Conservation (phyloP, 2,888 invertebrate genomes). For the Callyntrura guangdongensis region DNA sequence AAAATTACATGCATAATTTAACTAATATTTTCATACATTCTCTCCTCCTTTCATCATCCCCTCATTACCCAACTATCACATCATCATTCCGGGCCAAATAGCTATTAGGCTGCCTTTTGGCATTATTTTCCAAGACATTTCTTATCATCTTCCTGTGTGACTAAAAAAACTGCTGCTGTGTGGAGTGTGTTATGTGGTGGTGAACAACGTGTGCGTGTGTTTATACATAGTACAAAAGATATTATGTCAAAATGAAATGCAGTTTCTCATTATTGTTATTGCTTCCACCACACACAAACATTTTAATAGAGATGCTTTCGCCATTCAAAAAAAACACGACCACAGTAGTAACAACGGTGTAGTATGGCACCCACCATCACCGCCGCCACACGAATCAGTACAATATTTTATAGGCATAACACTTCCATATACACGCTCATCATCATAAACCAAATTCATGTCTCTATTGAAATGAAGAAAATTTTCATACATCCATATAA, state of each 20-base stretch:
- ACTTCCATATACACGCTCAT: background rate
- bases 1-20: conserved; percentile 36
- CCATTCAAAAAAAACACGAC: conserved; percentile 53
- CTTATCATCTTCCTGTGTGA: conserved; percentile 53
- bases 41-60: conserved; percentile 9
- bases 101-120: background rate
- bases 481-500: background rate
- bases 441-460: background rate
- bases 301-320: conserved; percentile 25
- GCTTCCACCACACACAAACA: background rate
- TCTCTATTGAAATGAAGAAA: background rate
- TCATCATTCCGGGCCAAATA: background rate
- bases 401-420: background rate
- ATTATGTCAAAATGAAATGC: conserved; percentile 42
- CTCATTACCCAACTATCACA: background rate
- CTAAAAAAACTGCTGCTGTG: conserved; percentile 31
- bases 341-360: background rate
- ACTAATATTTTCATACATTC: conserved; percentile 63
- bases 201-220: conserved; percentile 30
- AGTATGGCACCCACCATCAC: background rate
- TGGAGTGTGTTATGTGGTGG: conserved; percentile 27
- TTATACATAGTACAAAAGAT: background rate
- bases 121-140: conserved; percentile 45
- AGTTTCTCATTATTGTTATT: conserved; percentile 40
- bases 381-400: conserved; percentile 1